Conservation (phyloP, 2,888 invertebrate genomes). For the Xestia c-nigrum region DNA sequence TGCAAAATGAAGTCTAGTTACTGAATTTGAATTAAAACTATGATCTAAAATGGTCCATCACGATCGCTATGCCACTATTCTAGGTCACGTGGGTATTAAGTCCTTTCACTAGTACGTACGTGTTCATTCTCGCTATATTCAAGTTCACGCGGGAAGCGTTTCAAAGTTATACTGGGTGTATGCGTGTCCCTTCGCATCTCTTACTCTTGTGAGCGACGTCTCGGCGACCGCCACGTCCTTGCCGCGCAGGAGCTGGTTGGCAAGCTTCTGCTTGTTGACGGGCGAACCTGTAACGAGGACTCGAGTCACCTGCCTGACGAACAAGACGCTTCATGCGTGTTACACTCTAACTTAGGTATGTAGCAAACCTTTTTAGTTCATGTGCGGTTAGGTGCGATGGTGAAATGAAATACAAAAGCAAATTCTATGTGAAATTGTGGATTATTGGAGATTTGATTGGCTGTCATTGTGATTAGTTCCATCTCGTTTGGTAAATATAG, state of each 20-base stretch:
- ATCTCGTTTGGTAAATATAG: background rate
- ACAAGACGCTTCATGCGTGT: constrained; percentile 48
- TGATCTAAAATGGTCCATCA: constrained; percentile 38
- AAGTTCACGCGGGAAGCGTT: constrained; percentile 79
- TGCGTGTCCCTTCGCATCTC: constrained; percentile 79
- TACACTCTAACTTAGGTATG: constrained; percentile 2
- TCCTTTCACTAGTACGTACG: constrained; percentile 48
- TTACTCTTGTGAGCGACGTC: constrained; percentile 95
- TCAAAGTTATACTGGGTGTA: constrained; percentile 84
- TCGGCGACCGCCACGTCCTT: constrained; percentile 93
- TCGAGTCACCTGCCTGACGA: constrained; percentile 79
- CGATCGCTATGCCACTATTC: constrained; percentile 54
- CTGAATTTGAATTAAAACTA: constrained; percentile 22
- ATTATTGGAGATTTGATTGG: constrained; percentile 11
- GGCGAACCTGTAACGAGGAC: constrained; percentile 92
- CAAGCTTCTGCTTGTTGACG: constrained; percentile 95
- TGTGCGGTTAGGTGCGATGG: constrained; percentile 37
- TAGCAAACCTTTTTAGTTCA: constrained; percentile 19
- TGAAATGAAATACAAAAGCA: constrained; percentile 41
- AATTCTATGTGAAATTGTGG: constrained; percentile 4
- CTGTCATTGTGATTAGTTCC: background rate
- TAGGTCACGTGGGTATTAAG: background rate
- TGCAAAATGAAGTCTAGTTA: constrained; percentile 40
- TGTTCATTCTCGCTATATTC: constrained; percentile 66
- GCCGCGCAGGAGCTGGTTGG: constrained; percentile 93